A percentile compares a stretch with the other conserved stretches of the same genome.
Evolutionary conservation across 2,888 invertebrate genomes (phyloP).

Genomic region (Plebejus melissa): DNA sequence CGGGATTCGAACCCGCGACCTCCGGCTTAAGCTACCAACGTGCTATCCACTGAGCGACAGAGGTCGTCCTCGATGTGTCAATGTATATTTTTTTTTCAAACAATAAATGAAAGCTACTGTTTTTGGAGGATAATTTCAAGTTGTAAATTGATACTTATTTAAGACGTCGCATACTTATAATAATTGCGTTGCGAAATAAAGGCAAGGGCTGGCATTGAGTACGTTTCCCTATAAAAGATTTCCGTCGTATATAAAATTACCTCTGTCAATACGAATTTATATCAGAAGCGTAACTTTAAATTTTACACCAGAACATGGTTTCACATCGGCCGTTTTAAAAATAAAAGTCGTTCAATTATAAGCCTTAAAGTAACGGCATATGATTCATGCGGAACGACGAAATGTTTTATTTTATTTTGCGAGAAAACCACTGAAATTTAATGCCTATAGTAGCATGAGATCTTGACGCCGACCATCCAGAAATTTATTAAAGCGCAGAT

Average conservation of each 20-base stretch:
- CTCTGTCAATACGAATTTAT: constrained; percentile 53
- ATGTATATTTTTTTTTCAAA: background rate
- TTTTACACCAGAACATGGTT: constrained; percentile 46
- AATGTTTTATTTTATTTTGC: constrained; percentile 35
- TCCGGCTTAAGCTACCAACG: too few species aligned
- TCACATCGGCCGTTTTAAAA: constrained; percentile 32
- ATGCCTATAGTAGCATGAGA: constrained; percentile 44
- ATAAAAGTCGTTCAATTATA: constrained; percentile 32
- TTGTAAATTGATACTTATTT: background rate
- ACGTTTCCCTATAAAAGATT: constrained; percentile 22
- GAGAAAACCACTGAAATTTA: constrained; percentile 58
- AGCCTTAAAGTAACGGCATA: constrained; percentile 33
- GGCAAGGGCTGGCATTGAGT: constrained; percentile 21
- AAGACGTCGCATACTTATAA: background rate
- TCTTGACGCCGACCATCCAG: constrained; percentile 27
- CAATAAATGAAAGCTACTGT: background rate
- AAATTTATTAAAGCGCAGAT: constrained; percentile 12
- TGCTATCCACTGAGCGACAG: too few species aligned
- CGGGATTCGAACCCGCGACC: too few species aligned
- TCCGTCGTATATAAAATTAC: constrained; percentile 34
- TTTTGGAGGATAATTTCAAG: background rate
- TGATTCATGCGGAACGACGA: constrained; percentile 15
- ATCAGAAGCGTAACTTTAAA: constrained; percentile 51
- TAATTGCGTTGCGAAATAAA: constrained; percentile 24
- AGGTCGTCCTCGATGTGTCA: background rate